A percentile compares a stretch with the other conserved stretches of the same genome.
phyloP scores from a whole-genome alignment of 53 echinoderm and acorn worm species.

The Echinometra lucunter region DNA sequence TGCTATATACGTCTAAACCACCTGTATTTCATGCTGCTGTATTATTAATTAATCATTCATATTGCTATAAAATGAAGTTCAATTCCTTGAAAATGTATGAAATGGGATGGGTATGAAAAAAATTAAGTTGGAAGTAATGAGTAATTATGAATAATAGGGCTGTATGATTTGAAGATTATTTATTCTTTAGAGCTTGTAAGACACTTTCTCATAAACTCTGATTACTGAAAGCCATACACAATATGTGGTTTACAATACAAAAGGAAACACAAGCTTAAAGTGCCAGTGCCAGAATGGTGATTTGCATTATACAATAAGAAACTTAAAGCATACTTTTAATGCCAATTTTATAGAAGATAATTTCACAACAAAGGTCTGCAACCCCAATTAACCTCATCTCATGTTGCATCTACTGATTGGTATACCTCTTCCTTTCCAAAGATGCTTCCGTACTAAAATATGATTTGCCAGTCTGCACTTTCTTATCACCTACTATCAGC shows the following conservation, averaged over 20 bases:
- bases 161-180: no score
- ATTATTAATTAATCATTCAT: no score
- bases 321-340: not conserved
- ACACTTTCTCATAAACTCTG: not conserved
- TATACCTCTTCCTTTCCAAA: constrained; percentile 5
- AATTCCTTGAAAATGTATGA: no score
- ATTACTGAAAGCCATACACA: no score
- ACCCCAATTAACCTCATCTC: constrained; percentile 42
- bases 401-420: not conserved
- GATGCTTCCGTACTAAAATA: constrained; percentile 9
- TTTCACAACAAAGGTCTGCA: constrained; percentile 20
- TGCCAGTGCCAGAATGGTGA: not conserved
- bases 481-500: constrained; percentile 61
- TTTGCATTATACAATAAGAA: not conserved
- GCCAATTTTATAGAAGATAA: not conserved
- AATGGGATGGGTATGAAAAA: no score
- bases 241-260: no score
- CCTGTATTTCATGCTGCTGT: not conserved
- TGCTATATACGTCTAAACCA: not conserved
- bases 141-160: no score
- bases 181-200: not conserved
- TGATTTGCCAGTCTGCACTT: constrained; percentile 41
- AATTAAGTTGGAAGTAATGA: no score
- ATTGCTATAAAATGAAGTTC: no score
- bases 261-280: no score